Percentiles rank a stretch among this genome's conserved stretches.
These are phyloP conservation scores for Diarsia mendica DNA, from an alignment of 2,888 invertebrate species.

Conservation along the genomic window DNA sequence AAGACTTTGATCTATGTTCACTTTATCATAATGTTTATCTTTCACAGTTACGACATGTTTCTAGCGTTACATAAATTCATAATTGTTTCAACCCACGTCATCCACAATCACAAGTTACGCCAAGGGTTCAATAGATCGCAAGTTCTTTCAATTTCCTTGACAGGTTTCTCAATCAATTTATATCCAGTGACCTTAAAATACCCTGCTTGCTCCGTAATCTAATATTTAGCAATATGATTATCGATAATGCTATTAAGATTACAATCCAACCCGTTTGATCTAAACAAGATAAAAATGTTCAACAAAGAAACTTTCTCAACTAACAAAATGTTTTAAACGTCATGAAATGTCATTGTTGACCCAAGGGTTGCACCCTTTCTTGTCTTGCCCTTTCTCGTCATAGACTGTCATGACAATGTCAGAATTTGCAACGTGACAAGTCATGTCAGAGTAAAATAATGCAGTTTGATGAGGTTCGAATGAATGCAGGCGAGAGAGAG, in stretches of 20 bases:
- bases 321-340: conserved; percentile 73
- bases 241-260: conserved; percentile 72
- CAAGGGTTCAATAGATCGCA: conserved; percentile 44
- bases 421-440: conserved; percentile 77
- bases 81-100: conserved; percentile 19
- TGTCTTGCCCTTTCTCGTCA: conserved; percentile 70
- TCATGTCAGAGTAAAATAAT: conserved; percentile 78
- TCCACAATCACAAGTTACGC: conserved; percentile 31
- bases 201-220: conserved; percentile 57
- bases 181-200: conserved; percentile 58
- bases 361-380: conserved; percentile 73
- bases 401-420: conserved; percentile 73
- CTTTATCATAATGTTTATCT: background rate
- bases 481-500: conserved; percentile 59
- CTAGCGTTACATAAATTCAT: background rate
- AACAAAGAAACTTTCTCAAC: conserved; percentile 68
- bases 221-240: conserved; percentile 72
- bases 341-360: conserved; percentile 76
- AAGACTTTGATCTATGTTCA: background rate
- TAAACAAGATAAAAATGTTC: conserved; percentile 70
- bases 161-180: conserved; percentile 54
- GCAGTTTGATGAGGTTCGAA: conserved; percentile 77
- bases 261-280: conserved; percentile 69
- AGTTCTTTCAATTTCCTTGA: conserved; percentile 36
- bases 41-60: background rate